Conservation (phyloP, 2,888 invertebrate genomes). For the Drosophila ustulata region DNA sequence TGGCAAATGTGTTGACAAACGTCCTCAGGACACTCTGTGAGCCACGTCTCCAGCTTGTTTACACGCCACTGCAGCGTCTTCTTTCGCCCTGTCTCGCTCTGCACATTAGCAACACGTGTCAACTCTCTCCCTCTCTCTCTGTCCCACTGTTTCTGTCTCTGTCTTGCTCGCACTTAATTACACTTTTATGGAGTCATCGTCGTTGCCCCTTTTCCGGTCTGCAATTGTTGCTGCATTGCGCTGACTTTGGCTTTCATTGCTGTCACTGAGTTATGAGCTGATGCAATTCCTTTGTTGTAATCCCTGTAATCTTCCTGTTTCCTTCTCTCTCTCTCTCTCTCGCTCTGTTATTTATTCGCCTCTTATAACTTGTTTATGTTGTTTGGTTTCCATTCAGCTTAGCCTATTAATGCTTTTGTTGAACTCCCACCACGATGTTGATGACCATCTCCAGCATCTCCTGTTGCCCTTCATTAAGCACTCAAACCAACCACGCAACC, state of each 20-base stretch:
- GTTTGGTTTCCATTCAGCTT: conserved; percentile 3
- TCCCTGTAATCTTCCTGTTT: background rate
- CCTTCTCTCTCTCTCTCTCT: background rate
- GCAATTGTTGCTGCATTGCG: conserved; percentile 31
- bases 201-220: conserved; percentile 4
- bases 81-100: background rate
- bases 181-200: conserved; percentile 69
- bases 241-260: conserved; percentile 55
- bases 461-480: background rate
- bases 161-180: conserved; percentile 61
- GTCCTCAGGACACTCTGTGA: conserved; percentile 13
- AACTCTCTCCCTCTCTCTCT: conserved; percentile 25
- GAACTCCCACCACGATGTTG: background rate
- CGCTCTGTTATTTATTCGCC: conserved; percentile 27
- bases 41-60: conserved; percentile 23
- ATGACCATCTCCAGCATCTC: background rate
- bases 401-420: conserved; percentile 6
- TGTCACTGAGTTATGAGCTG: conserved; percentile 66
- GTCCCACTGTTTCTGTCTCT: background rate
- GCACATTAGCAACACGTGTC: conserved; percentile 76
- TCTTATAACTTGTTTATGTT: conserved; percentile 4
- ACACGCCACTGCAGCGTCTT: conserved; percentile 2
- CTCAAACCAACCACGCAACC: background rate
- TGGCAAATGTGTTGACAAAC: conserved; percentile 73
- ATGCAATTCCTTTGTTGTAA: conserved; percentile 53